Base-by-base conservation (phyloP, 1,140 invertebrate genomes). In the Hypothenemus hampei region DNA sequence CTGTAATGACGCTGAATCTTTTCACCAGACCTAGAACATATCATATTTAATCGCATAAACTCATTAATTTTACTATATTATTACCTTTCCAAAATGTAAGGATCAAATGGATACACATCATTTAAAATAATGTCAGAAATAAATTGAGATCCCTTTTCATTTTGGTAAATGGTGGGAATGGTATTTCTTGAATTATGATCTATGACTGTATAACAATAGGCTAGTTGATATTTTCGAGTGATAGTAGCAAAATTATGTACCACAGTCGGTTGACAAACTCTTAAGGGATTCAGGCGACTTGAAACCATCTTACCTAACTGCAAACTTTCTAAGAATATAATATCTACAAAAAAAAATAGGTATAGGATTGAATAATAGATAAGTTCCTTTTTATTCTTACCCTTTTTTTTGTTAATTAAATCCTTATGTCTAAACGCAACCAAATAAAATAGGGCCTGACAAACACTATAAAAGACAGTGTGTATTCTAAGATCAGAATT, bases 141-240 rank as follows among this genome's bases (percentile, higher is more conserved):
- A 0, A 65, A 47, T 15, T 60, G 51, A 31, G 58, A 46, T 39
- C 71, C 71, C 39, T 72, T 73, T 16, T 74, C 66, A 67, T 77
- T 69, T 18, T 69, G 72, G 66, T 70, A 79, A 13, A 75, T 75
- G 10, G 72, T 75, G 2, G 82, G 80, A 33, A 92, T 66, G 19
- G 78, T 78, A 13, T 77, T 80, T 29, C 89, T 75, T 2, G 80
- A 75, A 73, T 97, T 97, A 55, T 84, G 81, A 65, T 96, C 90
- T 26, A 97, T 87, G 36, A 96, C 79, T 1, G 91, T 81, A 69
- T 93, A 87, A 73, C 93, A 97, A 73, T 95, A 96, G 3, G 88
- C 91, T 36, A 97, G 75, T 68, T 96, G 93, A 70, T 94, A 87
- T n/a, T 81, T 82, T 60, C 87, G 79, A 1, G 89, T 85, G 4